phyloP scores from a whole-genome alignment of 2,888 invertebrate genomes.

The Epinotia nisella region DNA sequence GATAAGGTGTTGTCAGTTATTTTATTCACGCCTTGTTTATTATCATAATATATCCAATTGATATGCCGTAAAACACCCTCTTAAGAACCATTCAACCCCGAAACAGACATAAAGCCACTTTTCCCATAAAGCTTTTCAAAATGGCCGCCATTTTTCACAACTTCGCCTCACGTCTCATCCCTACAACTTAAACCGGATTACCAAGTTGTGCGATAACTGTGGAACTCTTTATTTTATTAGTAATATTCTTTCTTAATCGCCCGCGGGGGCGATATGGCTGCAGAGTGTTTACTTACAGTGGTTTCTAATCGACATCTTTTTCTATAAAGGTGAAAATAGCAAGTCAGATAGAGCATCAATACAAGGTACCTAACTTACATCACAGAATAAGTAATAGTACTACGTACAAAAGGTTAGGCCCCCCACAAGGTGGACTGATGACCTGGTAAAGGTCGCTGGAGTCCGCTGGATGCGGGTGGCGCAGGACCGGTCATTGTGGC shows the following conservation, averaged over 20 bases:
- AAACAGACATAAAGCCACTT: slow-evolving; percentile 30
- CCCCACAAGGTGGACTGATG: no score
- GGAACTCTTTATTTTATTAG: slow-evolving; percentile 59
- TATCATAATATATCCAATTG: slow-evolving; percentile 1
- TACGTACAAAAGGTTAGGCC: no score
- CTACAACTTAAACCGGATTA: slow-evolving; percentile 30
- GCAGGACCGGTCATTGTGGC: no score
- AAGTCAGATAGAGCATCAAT: no score
- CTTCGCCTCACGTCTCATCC: slow-evolving; percentile 17
- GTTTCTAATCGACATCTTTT: not conserved
- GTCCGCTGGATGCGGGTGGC: no score
- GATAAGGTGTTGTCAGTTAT: not conserved
- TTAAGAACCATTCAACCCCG: slow-evolving; percentile 7
- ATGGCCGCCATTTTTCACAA: slow-evolving; percentile 36
- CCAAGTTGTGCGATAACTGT: slow-evolving; percentile 47
- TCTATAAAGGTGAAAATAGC: no score
- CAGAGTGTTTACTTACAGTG: slow-evolving; percentile 9
- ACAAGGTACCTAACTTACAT: no score
- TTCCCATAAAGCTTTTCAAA: slow-evolving; percentile 28
- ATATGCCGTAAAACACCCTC: not conserved
- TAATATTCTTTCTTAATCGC: slow-evolving; percentile 53
- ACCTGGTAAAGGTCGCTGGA: no score
- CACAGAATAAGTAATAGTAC: no score
- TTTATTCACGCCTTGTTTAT: not conserved
- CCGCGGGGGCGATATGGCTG: slow-evolving; percentile 46